Base-by-base conservation (phyloP, 2,113 vertebrate genomes). In the Haemorhous mexicanus region DNA sequence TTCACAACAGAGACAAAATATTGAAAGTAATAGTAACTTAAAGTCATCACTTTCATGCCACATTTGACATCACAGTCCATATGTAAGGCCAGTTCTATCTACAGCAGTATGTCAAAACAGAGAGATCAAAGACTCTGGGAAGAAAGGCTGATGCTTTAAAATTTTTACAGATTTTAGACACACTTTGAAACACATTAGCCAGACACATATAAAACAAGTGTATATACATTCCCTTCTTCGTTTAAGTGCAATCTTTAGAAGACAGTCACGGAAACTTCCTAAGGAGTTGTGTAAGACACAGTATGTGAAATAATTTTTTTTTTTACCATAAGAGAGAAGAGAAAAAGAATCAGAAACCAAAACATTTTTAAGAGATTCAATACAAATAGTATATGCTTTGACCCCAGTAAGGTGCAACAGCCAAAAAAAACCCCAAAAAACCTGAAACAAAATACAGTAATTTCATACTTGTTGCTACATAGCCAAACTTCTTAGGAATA, bases 1-100 rank as follows among this genome's bases (percentile, higher is more conserved):
- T 84, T 72, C 84, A 94, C 44, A 93, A 69, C 11, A 75, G 16
- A 95, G 27, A 68, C 66, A 91, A 95, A 91, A 90, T 20, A 69
- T 32, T 73, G 79, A 55, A 93, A 67, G 50, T 21, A 90, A 77
- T 9, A 78, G 37, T 52, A 87, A 80, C 59, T 44, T 64, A 33
- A 66, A 4, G 16, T 64, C 82, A 89, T 28, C 50, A 73, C n/a
- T 80, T 91, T 18, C 58, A 61, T 39, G 46, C 35, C 58, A 61
- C 44, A 35, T 79, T 87, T 92, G 66, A 87, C 41, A 92, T 68
- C 58, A 83, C 70, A 73, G 70, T 79, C 87, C 87, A 69, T 87
- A 82, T 13, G 16, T 43, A 90, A 83, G 87, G 59, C 73, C 49
- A 76, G n/a, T 55, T 84, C 59, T 62, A 73, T 27, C 52, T 35